These are phyloP conservation scores for Choristoneura fumiferana DNA, from an alignment of 1,140 invertebrate genomes.

Conservation along the genomic window DNA sequence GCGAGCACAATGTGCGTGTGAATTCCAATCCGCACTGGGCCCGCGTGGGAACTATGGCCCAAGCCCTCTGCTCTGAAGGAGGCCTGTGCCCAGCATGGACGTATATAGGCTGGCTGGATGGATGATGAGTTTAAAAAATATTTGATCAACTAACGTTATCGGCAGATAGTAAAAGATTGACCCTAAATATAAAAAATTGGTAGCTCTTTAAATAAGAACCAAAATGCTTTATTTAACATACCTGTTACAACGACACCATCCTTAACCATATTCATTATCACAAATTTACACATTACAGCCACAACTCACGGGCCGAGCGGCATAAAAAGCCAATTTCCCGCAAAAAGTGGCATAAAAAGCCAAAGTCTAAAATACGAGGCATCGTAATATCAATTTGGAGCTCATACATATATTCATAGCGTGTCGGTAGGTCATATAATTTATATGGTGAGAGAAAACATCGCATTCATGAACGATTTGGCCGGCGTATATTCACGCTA, in stretches of 20 bases:
- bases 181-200: no score
- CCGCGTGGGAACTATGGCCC: no score
- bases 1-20: no score
- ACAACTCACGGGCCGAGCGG: conserved; percentile 56
- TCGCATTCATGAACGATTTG: conserved; percentile 68
- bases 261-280: conserved; percentile 44
- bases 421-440: conserved; percentile 68
- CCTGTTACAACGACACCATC: background rate
- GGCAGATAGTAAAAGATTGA: no score
- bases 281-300: conserved; percentile 65
- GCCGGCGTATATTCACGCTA: conserved; percentile 18
- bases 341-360: conserved; percentile 47
- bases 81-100: no score
- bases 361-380: conserved; percentile 55
- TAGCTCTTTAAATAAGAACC: no score
- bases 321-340: conserved; percentile 70
- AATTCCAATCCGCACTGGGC: no score
- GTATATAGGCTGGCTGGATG: no score
- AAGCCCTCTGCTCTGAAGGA: no score
- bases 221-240: no score
- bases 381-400: conserved; percentile 71
- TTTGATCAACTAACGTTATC: no score
- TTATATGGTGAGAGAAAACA: conserved; percentile 73
- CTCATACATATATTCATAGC: conserved; percentile 73
- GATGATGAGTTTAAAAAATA: no score